Evolutionary conservation across 2,113 vertebrate species (phyloP), one percentile per base, ranked within the genome.

Genomic region (Cynoglossus semilaevis): DNA sequence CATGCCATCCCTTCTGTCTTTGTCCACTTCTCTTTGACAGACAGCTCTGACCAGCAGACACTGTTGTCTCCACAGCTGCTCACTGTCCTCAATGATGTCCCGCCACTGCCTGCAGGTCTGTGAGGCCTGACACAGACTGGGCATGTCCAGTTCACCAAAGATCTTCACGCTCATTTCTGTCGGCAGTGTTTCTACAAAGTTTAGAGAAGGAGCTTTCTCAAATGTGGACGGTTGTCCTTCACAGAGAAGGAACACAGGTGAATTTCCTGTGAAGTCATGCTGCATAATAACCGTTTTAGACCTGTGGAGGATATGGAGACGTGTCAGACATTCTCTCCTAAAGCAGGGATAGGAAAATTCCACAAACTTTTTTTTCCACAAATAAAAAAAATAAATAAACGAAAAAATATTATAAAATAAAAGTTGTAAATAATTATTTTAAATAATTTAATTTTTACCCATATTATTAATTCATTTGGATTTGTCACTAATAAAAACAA

Each of bases 101-200:
- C 92, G 87, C 94, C 95, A 97, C 35, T 72, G 79, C 44, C 50
- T 86, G 82, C 94, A 96, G 1, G 93, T 92, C 51, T 61, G 12
- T 0, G 91, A 76, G 6, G 94, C 94, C 1, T 41, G 86, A 72
- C 91, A 92, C 67, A 97, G 77, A 51, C 94, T 95, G 63, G 10
- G 67, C 0, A 92, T 14, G 51, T 96, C 94, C 72, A 97, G 83
- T 51, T 85, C 64, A 0, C 85, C 40, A 51, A 96, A 95, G 69
- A 97, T 94, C 63, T 67, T 83, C 36, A 77, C 64, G 52, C 83
- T 91, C 72, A 97, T 74, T 77, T 98, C 94, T 0, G 50, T 37
- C 0, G 95, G 94, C 9, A 97, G 79, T 0, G 12, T 15, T 2
- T 91, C 81, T 0, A 89, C 85, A 22, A 94, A 93, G 77, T 93